Percentiles rank a stretch among this genome's conserved stretches.
These are phyloP conservation scores for Mugil cephalus DNA, from an alignment of 2,113 vertebrate species.

Conservation along the genomic window DNA sequence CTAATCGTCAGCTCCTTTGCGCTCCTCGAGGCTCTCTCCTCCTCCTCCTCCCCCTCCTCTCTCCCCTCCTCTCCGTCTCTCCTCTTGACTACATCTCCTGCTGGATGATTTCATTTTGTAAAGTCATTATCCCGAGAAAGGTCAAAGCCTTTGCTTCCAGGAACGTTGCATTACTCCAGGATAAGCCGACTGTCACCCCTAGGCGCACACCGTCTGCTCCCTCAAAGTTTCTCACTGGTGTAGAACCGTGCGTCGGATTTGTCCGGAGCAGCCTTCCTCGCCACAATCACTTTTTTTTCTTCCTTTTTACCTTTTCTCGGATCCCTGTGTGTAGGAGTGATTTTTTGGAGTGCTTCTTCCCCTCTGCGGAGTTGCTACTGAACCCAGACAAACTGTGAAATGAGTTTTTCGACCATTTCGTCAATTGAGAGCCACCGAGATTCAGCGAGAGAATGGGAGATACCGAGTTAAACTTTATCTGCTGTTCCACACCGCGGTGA, in stretches of 20 bases:
- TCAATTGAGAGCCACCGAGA: conserved; percentile 33
- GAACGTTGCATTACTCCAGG: conserved; percentile 60
- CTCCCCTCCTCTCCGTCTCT: conserved; percentile 30
- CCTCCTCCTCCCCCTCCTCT: conserved; percentile 15
- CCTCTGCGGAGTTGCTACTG: conserved; percentile 33
- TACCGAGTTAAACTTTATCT: conserved; percentile 75
- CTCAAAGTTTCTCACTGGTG: conserved; percentile 77
- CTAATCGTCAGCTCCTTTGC: conserved; percentile 53
- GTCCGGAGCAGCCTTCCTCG: conserved; percentile 42
- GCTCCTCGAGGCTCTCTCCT: conserved; percentile 46
- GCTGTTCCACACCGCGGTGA: conserved; percentile 77
- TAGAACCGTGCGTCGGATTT: conserved; percentile 58
- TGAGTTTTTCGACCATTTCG: conserved; percentile 52
- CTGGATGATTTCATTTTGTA: conserved; percentile 77
- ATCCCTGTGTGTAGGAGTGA: conserved; percentile 24
- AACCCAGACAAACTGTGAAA: conserved; percentile 61
- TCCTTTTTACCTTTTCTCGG: conserved; percentile 4
- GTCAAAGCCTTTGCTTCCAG: conserved; percentile 67
- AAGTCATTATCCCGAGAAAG: conserved; percentile 74
- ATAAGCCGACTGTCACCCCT: conserved; percentile 53
- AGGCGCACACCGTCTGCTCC: conserved; percentile 28
- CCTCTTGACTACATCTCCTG: conserved; percentile 64
- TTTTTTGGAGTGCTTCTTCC: conserved; percentile 21
- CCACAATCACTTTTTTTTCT: conserved; percentile 22
- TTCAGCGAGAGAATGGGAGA: conserved; percentile 71